Base-by-base conservation (phyloP, 1,140 invertebrate species). In the Parapsyche elsis region DNA sequence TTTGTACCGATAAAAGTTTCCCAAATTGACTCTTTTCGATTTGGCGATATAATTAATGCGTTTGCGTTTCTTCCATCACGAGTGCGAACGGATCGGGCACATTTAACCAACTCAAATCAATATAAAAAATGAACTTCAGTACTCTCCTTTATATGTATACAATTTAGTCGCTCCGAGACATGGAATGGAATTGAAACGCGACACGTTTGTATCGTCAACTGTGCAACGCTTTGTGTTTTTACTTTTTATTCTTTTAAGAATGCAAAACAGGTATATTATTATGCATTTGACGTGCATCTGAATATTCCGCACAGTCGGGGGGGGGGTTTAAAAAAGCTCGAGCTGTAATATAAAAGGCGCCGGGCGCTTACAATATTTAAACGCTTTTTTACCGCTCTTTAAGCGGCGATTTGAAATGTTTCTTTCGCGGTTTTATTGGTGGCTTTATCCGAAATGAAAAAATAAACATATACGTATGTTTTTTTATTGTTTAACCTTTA, bases 261-360 rank as follows among this genome's bases (percentile, higher is more conserved):
- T 67, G 64, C 64, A 30, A 67, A 67, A 53, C 30, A 38, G 30
- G 30, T 38, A 38, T 38, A 38, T 38, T 38, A 38, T 38, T 38
- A 38, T 4, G 30, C 30, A 38, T 38, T 38, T 38, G 30, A 7
- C 30, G 30, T 38, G 30, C 30, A 38, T 38, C 30, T 7, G 30
- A 38, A 38, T 4, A 38, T 38, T 7, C 7, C 21, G 64, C 64
- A 16, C 19, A 12, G 21, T 30, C 7, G 9, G 24, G 64, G 64
- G 9, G 24, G 64, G 64, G 64, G 64, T 67, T 67, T n/a, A n/a
- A n/a, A 67, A 67, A 67, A 67, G 64, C 64, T 67, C 64, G 64
- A 30, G 2, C 12, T 26, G 24, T 64, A 64, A 64, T 23, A 67
- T 21, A 67, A 24, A 26, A 9, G 9, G 23, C 21, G 64, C 21